Percentiles rank a stretch among this genome's conserved stretches.
Conservation (phyloP, 1,140 invertebrate species). For the Drosophila punjabiensis region DNA sequence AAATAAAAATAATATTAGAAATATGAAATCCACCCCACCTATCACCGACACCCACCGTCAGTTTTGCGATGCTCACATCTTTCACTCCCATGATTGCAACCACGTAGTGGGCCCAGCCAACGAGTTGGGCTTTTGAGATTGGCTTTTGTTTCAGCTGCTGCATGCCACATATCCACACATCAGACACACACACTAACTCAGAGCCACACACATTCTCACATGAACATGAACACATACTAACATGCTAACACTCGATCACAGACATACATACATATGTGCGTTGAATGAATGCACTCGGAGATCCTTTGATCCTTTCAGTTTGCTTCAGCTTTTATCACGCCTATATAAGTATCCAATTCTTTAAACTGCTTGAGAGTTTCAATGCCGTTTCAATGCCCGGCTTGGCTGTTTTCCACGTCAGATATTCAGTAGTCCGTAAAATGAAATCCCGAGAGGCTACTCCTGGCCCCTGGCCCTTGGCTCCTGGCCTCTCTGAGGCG, state of each 20-base stretch:
- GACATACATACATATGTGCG: constrained; percentile 15
- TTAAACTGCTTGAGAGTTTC: constrained; percentile 37
- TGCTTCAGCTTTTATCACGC: constrained; percentile 42
- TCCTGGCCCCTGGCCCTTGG: not conserved
- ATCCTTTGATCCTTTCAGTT: constrained; percentile 38
- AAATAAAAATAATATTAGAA: not conserved
- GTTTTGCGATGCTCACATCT: constrained; percentile 53
- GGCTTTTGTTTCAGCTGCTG: constrained; percentile 47
- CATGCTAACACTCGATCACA: constrained; percentile 4
- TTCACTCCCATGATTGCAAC: constrained; percentile 43
- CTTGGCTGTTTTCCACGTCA: constrained; percentile 20
- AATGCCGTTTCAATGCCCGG: constrained; percentile 27
- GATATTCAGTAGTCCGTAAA: not conserved
- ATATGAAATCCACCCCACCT: not conserved
- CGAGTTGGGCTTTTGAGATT: constrained; percentile 27
- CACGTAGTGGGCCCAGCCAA: constrained; percentile 27
- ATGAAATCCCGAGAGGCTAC: not conserved
- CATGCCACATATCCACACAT: constrained; percentile 26
- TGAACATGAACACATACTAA: not conserved
- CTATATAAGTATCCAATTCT: constrained; percentile 21
- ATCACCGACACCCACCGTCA: constrained; percentile 34
- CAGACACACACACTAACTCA: not conserved
- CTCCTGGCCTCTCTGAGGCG: not conserved
- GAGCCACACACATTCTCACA: not conserved
- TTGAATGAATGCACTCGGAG: constrained; percentile 28